Conservation (phyloP, 2,888 invertebrate species). For the Gari tellinella region DNA sequence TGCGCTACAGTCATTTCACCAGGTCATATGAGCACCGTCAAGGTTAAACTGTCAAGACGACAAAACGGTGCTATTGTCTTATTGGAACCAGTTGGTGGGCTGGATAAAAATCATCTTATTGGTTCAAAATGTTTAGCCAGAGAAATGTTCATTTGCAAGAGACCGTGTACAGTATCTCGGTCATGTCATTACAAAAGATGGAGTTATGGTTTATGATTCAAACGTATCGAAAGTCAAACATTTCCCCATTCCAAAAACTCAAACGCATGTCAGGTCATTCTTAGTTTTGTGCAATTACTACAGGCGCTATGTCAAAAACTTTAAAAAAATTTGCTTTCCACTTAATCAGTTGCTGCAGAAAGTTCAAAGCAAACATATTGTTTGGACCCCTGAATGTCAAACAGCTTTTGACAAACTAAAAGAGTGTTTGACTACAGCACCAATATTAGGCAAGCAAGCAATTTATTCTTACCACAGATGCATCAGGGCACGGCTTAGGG, state of each 20-base stretch:
- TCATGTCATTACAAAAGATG: slow-evolving; percentile 14
- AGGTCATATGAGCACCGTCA: background rate
- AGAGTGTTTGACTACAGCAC: background rate
- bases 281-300: slow-evolving; percentile 7
- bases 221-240: slow-evolving; percentile 5
- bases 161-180: slow-evolving; percentile 13
- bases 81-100: slow-evolving; percentile 11
- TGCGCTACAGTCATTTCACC: background rate
- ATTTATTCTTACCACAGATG: background rate
- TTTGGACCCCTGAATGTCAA: slow-evolving; percentile 7
- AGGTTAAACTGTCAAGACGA: background rate
- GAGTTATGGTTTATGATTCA: slow-evolving; percentile 2
- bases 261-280: slow-evolving; percentile 4
- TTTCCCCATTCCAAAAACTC: slow-evolving; percentile 16
- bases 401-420: slow-evolving; percentile 4
- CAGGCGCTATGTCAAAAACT: slow-evolving; percentile 1
- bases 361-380: background rate
- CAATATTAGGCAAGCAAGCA: background rate
- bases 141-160: too few species aligned
- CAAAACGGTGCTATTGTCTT: slow-evolving; percentile 12
- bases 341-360: slow-evolving; percentile 12
- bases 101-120: slow-evolving; percentile 7
- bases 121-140: slow-evolving; percentile 34
- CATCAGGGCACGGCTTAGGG: too few species aligned
- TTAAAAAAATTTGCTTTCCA: background rate